phyloP scores from a whole-genome alignment of 2,888 invertebrate species.

The Cantharis rustica region DNA sequence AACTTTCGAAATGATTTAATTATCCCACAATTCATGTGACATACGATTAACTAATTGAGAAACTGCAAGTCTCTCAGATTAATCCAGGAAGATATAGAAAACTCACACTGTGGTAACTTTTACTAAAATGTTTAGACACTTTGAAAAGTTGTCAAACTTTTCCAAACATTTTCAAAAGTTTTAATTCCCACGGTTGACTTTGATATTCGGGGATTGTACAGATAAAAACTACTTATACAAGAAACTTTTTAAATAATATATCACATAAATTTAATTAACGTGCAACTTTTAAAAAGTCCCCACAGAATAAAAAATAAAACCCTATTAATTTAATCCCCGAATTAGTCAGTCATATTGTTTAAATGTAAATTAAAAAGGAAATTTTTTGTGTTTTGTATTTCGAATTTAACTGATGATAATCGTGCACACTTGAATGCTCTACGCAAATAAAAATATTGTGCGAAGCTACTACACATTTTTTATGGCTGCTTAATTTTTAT shows the following conservation, averaged over 20 bases:
- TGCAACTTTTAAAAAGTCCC: not conserved
- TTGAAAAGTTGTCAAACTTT: constrained; percentile 5
- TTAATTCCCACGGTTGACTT: constrained; percentile 3
- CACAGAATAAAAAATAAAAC: not conserved
- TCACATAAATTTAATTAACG: not conserved
- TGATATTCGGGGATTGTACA: constrained; percentile 1
- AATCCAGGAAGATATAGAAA: constrained; percentile 1
- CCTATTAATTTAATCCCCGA: not conserved
- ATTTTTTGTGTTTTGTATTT: not conserved
- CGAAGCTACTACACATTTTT: not conserved
- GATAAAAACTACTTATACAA: constrained; percentile 3
- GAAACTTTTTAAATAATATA: constrained; percentile 4
- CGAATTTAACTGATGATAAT: not conserved
- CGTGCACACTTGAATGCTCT: not conserved
- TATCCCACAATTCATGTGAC: not conserved
- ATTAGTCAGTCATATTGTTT: not conserved
- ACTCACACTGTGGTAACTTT: not conserved
- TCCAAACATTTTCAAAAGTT: constrained; percentile 1
- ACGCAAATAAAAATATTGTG: not conserved
- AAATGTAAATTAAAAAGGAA: not conserved
- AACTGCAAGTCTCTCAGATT: not conserved
- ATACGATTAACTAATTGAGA: not conserved
- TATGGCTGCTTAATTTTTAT: not conserved
- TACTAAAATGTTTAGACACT: constrained; percentile 3
- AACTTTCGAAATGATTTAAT: not conserved